These are phyloP conservation scores for Cyphomyrus discorhynchus DNA, from an alignment of 2,113 vertebrate species.

Conservation along the genomic window DNA sequence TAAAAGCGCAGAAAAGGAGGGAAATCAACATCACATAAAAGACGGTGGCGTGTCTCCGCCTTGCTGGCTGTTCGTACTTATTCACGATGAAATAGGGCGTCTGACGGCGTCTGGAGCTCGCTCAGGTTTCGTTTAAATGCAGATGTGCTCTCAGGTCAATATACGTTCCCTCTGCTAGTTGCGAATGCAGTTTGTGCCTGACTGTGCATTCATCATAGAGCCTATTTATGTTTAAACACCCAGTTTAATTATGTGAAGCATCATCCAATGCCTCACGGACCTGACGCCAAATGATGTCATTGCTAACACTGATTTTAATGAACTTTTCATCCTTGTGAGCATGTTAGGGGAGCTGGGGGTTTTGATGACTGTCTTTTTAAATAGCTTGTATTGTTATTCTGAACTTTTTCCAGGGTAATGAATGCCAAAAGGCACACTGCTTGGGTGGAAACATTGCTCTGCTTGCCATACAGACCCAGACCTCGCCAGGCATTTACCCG, in stretches of 20 bases:
- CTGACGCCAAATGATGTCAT: background rate
- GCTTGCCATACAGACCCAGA: background rate
- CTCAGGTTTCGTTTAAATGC: background rate
- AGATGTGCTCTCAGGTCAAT: background rate
- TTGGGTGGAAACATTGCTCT: background rate
- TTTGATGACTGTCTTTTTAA: background rate
- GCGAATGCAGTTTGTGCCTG: background rate
- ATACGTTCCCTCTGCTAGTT: background rate
- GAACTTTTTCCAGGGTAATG: background rate
- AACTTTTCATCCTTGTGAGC: background rate
- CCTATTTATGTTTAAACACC: background rate
- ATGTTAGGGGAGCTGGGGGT: background rate
- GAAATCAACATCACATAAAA: background rate
- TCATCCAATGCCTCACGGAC: background rate
- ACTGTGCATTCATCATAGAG: background rate
- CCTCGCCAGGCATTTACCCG: background rate
- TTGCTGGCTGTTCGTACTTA: background rate
- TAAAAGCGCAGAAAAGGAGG: background rate
- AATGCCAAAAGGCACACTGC: background rate
- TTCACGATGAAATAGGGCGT: background rate
- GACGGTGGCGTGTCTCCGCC: background rate
- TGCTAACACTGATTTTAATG: background rate
- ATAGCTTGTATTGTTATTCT: background rate
- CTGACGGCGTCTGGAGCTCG: background rate
- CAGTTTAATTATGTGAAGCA: slow-evolving; percentile 3